Conservation (phyloP, 1,140 invertebrate genomes). For the Lineus longissimus region DNA sequence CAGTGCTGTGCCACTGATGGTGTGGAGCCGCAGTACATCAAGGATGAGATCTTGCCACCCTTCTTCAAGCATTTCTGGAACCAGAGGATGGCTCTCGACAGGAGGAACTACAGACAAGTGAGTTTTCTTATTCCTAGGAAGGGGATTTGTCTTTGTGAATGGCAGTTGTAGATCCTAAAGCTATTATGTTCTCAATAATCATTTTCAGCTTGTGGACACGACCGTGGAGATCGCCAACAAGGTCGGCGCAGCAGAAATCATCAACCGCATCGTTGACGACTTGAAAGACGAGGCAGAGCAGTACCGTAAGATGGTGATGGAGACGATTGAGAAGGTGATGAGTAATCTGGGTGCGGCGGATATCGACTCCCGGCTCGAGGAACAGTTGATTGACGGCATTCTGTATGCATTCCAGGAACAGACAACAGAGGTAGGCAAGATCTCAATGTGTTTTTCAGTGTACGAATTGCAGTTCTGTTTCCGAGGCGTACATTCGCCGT, state of each 20-base stretch:
- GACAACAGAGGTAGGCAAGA: conserved; percentile 85
- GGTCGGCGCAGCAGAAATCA: conserved; percentile 93
- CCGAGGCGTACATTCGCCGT: not conserved
- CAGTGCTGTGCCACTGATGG: conserved; percentile 99
- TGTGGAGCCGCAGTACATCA: conserved; percentile 98
- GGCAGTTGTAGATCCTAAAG: no score
- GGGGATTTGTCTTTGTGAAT: no score
- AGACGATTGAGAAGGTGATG: conserved; percentile 98
- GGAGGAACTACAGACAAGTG: conserved; percentile 90
- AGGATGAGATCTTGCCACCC: conserved; percentile 96
- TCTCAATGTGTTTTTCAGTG: no score
- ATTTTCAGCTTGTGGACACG: conserved; percentile 87
- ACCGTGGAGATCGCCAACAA: conserved; percentile 99
- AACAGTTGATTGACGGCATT: conserved; percentile 98
- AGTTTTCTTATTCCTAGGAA: not conserved
- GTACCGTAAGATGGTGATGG: conserved; percentile 99
- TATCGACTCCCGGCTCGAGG: conserved; percentile 95
- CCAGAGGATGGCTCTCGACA: conserved; percentile 97
- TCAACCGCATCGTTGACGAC: conserved; percentile 97
- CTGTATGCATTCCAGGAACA: conserved; percentile 99
- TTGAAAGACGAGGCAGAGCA: conserved; percentile 99
- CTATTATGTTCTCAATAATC: no score
- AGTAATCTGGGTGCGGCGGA: conserved; percentile 95
- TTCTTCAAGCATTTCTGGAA: conserved; percentile 99
- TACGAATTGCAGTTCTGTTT: conserved; percentile 5